Percentiles rank a stretch among this genome's conserved stretches.
These are phyloP conservation scores for Petrolisthes cinctipes DNA, from an alignment of 2,888 invertebrate genomes.

Conservation along the genomic window DNA sequence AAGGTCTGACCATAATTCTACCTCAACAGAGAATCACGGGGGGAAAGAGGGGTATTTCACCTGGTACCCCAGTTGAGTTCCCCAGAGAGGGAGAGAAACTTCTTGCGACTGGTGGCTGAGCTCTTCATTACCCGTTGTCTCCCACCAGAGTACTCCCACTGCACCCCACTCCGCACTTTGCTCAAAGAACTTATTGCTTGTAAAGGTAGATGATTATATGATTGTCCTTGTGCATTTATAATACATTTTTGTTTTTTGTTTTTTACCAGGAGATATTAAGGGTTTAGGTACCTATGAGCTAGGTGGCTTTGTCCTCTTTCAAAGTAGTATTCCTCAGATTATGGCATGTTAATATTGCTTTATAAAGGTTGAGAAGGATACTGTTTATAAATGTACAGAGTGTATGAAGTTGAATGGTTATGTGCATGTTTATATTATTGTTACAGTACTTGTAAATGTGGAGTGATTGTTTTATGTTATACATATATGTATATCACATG, in stretches of 20 bases:
- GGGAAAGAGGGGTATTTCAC: slow-evolving; percentile 74
- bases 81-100: slow-evolving; percentile 82
- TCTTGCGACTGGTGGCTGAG: slow-evolving; percentile 85
- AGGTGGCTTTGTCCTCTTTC: neutral
- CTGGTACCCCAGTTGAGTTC: slow-evolving; percentile 82
- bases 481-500: too few species aligned
- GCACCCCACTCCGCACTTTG: slow-evolving; percentile 81
- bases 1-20: too few species aligned
- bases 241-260: neutral
- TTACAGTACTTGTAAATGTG: too few species aligned
- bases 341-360: too few species aligned
- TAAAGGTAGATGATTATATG: slow-evolving; percentile 77
- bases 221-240: neutral
- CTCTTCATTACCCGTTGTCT: slow-evolving; percentile 84
- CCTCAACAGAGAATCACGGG: slow-evolving; percentile 58
- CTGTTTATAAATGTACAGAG: too few species aligned
- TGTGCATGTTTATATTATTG: too few species aligned
- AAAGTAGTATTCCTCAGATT: too few species aligned
- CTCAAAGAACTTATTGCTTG: slow-evolving; percentile 86
- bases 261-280: neutral
- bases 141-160: slow-evolving; percentile 83
- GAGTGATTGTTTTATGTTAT: too few species aligned
- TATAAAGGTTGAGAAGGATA: too few species aligned
- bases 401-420: too few species aligned
- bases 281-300: neutral